Evolutionary conservation across 1,140 invertebrate species (phyloP).

Genomic region (Chionoecetes opilio): DNA sequence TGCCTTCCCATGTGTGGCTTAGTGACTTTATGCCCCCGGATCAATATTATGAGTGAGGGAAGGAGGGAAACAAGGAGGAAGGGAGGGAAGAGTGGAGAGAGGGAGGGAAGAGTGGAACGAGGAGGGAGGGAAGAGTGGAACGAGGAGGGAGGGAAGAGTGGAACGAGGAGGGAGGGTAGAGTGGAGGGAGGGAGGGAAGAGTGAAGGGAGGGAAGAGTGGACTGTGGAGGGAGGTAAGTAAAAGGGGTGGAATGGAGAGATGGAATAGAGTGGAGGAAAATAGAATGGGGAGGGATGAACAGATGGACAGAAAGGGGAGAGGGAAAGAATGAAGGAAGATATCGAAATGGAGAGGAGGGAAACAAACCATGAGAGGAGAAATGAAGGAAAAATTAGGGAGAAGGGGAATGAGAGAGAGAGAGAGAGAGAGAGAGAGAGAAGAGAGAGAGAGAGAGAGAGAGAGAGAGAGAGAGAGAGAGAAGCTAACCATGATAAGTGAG

Average conservation of each 20-base stretch:
- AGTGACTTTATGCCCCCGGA: background rate
- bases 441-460: background rate
- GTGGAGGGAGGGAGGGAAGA: background rate
- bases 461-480: conserved; percentile 23
- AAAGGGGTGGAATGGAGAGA: background rate
- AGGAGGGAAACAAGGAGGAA: background rate
- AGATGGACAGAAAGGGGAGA: background rate
- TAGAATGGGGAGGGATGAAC: background rate
- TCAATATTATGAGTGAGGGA: background rate
- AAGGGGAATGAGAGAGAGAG: background rate
- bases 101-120: background rate
- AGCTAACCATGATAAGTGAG: too few species aligned
- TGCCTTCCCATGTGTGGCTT: background rate
- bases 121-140: background rate
- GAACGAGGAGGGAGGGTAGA: background rate
- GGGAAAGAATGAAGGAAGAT: background rate
- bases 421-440: background rate
- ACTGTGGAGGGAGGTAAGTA: background rate
- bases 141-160: background rate
- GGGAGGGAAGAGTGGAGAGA: background rate
- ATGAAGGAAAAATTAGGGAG: background rate
- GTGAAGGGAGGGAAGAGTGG: background rate
- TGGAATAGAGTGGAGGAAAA: background rate
- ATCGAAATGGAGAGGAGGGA: background rate
- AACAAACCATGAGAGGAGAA: background rate